Evolutionary conservation across 2,113 vertebrate genomes (phyloP).

Genomic region (Aldabrachelys gigantea): DNA sequence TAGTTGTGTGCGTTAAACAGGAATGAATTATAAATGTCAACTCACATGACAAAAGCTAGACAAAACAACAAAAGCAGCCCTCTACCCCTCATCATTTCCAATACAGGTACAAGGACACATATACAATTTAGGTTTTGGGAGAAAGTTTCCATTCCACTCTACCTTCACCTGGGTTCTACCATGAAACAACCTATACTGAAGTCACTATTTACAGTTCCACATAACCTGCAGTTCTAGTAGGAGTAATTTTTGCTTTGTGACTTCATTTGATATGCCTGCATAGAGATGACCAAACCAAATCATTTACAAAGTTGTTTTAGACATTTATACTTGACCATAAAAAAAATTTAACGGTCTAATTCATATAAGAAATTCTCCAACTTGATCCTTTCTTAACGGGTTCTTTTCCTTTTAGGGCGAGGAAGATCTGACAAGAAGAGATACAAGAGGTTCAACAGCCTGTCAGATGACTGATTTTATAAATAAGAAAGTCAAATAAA

Average conservation of each 20-base stretch:
- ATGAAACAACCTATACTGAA: neutral
- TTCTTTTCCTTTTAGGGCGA: conserved; percentile 72
- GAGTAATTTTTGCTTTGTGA: neutral
- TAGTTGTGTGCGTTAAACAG: neutral
- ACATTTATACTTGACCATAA: neutral
- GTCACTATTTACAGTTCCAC: neutral
- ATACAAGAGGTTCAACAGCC: conserved; percentile 43
- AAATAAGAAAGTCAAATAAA: neutral
- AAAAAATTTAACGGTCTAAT: neutral
- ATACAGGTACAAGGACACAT: neutral
- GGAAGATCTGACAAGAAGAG: conserved; percentile 70
- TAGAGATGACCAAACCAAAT: neutral
- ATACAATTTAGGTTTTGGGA: neutral
- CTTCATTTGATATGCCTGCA: neutral
- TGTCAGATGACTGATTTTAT: neutral
- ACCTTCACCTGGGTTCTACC: neutral
- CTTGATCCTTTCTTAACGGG: conserved; percentile 43
- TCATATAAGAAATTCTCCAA: neutral
- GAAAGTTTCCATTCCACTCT: neutral
- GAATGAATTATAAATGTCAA: neutral
- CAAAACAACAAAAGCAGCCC: neutral
- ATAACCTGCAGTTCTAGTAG: neutral
- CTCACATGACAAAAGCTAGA: neutral
- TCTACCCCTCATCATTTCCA: neutral
- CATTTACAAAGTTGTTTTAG: neutral